Evolutionary conservation across 2,113 vertebrate genomes (phyloP).

Genomic region (Myotis brandtii): DNA sequence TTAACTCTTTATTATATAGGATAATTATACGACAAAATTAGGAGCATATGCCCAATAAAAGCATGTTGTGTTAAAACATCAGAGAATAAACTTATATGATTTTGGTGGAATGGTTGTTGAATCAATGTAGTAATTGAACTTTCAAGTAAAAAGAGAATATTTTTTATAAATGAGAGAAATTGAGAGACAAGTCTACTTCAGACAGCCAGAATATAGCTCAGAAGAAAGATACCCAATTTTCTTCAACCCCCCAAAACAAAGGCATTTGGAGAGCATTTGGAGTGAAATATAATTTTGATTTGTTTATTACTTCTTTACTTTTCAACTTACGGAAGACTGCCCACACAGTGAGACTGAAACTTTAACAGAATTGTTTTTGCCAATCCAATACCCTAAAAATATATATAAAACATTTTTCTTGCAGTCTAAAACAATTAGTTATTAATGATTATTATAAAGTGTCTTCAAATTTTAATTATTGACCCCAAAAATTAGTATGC

Average conservation of each 20-base stretch:
- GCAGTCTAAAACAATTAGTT: constrained; percentile 32
- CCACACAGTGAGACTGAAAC: constrained; percentile 64
- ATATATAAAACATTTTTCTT: not conserved
- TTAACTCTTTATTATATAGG: too few species aligned
- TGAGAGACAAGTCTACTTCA: constrained; percentile 43
- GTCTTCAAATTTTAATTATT: constrained; percentile 44
- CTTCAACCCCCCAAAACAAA: constrained; percentile 63
- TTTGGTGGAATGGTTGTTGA: not conserved
- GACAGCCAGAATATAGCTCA: constrained; percentile 42
- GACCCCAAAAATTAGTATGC: not conserved
- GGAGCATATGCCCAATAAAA: not conserved
- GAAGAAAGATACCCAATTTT: constrained; percentile 55
- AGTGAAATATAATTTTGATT: constrained; percentile 75
- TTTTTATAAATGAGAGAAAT: constrained; percentile 57
- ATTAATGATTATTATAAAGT: constrained; percentile 53
- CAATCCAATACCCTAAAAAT: constrained; percentile 23
- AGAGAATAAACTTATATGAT: constrained; percentile 16
- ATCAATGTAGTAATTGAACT: constrained; percentile 32
- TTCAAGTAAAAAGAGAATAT: constrained; percentile 50
- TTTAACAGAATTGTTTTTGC: constrained; percentile 70
- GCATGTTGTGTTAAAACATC: not conserved
- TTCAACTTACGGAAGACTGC: constrained; percentile 62
- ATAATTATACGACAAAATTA: constrained; percentile 27
- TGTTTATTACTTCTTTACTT: constrained; percentile 75
- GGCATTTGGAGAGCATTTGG: constrained; percentile 69